Percentiles rank a stretch among this genome's conserved stretches.
Evolutionary conservation across 2,797 vertebrate species (phyloP).

Genomic region (Crocodylus rhombifer): DNA sequence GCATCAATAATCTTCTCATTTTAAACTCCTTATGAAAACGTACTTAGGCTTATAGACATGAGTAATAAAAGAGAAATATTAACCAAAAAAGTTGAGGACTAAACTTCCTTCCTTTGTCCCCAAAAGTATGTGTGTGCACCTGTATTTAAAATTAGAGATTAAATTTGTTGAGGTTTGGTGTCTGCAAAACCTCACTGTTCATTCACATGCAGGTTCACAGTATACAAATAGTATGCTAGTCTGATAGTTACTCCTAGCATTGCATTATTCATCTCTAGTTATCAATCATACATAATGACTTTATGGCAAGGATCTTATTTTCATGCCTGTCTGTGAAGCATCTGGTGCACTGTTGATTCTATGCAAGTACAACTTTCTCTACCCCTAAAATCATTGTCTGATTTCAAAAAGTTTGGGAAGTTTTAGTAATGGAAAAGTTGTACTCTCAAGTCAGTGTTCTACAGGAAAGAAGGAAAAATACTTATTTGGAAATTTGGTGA

Average conservation of each 20-base stretch:
- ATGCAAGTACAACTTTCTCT: neutral
- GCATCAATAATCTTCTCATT: neutral
- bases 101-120: neutral
- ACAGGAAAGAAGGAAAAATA: too few relatives aligned
- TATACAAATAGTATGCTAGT: too few relatives aligned
- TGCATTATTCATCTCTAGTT: neutral
- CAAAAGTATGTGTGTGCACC: too few relatives aligned
- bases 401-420: too few relatives aligned
- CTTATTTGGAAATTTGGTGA: too few relatives aligned
- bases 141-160: too few relatives aligned
- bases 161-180: neutral
- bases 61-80: neutral
- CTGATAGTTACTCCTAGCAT: neutral
- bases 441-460: too few relatives aligned
- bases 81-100: neutral
- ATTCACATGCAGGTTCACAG: neutral
- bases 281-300: neutral
- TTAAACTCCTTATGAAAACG: neutral
- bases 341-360: neutral
- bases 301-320: neutral
- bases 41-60: neutral
- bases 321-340: neutral
- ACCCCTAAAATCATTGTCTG: too few relatives aligned
- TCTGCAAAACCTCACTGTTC: neutral
- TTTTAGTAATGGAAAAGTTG: too few relatives aligned